A percentile compares a stretch with the other conserved stretches of the same genome.
These are phyloP conservation scores for Arbacia lixula DNA, from an alignment of 53 echinoderm and acorn worm genomes.

Conservation along the genomic window DNA sequence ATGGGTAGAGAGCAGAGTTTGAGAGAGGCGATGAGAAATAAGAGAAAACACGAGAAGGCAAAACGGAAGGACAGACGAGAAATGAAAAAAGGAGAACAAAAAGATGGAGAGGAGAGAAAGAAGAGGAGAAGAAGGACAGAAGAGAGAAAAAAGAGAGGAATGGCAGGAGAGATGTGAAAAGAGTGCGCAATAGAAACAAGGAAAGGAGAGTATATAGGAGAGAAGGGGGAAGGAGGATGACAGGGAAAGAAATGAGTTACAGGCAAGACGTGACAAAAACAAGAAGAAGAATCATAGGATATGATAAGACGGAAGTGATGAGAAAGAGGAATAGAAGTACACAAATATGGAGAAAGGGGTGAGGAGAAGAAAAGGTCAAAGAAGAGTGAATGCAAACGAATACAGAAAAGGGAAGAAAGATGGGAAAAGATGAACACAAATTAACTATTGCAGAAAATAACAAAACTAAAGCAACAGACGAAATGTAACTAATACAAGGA, in stretches of 20 bases:
- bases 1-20: background rate
- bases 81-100: background rate
- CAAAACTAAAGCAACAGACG: too few relatives aligned
- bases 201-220: background rate
- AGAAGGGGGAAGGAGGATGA: background rate
- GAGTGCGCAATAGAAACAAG: too few relatives aligned
- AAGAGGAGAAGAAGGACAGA: background rate
- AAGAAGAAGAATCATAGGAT: background rate
- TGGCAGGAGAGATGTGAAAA: background rate
- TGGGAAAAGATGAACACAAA: background rate
- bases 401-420: background rate
- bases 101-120: background rate
- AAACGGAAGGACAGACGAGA: too few relatives aligned
- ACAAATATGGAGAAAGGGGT: background rate
- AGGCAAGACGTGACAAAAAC: background rate
- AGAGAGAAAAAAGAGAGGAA: background rate
- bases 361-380: background rate
- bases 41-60: background rate
- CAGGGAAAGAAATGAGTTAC: background rate
- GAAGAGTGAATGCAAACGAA: background rate
- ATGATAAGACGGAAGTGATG: background rate
- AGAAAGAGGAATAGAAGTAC: background rate
- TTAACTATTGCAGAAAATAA: too few relatives aligned
- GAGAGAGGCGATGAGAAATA: background rate
- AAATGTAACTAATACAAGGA: too few relatives aligned